phyloP scores from a whole-genome alignment of 2,888 invertebrate genomes.

The Cantharis rustica region DNA sequence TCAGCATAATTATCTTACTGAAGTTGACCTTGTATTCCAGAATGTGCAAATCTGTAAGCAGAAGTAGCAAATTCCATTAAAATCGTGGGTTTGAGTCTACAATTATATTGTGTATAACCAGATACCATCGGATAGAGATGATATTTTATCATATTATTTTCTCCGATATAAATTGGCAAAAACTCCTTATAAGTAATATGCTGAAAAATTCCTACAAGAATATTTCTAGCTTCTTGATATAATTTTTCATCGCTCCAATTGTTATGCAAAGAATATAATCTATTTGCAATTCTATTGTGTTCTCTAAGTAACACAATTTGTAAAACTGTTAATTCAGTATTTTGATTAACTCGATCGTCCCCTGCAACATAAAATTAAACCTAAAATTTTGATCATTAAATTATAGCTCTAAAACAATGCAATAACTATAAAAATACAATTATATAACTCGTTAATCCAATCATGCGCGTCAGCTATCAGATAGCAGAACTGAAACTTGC shows the following conservation, averaged over 20 bases:
- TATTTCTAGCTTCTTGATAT: constrained; percentile 70
- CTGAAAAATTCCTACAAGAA: constrained; percentile 67
- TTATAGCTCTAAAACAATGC: too few relatives aligned
- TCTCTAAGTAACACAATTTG: constrained; percentile 73
- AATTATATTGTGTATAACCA: constrained; percentile 52
- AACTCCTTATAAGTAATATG: constrained; percentile 76
- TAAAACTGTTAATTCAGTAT: constrained; percentile 68
- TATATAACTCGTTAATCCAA: too few relatives aligned
- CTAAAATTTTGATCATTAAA: too few relatives aligned
- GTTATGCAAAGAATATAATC: constrained; percentile 66
- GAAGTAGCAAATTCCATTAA: constrained; percentile 24
- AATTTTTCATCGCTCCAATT: constrained; percentile 69
- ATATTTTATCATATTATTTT: constrained; percentile 62
- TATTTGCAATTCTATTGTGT: constrained; percentile 72
- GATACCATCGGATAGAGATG: constrained; percentile 56
- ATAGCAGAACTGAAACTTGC: too few relatives aligned
- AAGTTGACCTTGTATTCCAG: constrained; percentile 26
- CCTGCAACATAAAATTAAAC: constrained; percentile 57
- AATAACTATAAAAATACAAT: too few relatives aligned
- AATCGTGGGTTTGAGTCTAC: constrained; percentile 9
- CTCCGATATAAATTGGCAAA: constrained; percentile 69
- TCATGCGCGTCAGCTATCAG: too few relatives aligned
- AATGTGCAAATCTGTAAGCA: constrained; percentile 28
- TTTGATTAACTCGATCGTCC: constrained; percentile 72
- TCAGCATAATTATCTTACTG: not conserved